Evolutionary conservation across 2,888 invertebrate species (phyloP).

Genomic region (Choristoneura rosaceana): DNA sequence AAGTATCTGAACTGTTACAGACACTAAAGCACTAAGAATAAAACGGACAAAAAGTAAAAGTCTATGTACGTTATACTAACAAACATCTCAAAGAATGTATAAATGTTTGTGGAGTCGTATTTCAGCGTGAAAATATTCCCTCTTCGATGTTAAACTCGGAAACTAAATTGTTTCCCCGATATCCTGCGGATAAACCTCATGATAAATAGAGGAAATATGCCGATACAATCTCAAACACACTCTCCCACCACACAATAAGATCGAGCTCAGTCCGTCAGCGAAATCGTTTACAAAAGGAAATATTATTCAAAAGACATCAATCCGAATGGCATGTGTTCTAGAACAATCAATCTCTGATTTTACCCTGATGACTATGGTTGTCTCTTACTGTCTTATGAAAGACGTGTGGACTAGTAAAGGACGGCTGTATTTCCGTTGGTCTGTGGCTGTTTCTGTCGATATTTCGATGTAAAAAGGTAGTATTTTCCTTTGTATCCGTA

Average conservation of each 20-base stretch:
- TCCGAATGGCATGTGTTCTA: slow-evolving; percentile 40
- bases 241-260: neutral
- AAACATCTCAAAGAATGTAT: too few species aligned
- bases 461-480: slow-evolving; percentile 19
- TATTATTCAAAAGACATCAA: slow-evolving; percentile 42
- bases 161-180: slow-evolving; percentile 41
- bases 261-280: neutral
- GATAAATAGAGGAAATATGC: slow-evolving; percentile 36
- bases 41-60: too few species aligned
- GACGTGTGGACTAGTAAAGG: slow-evolving; percentile 6
- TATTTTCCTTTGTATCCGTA: slow-evolving; percentile 14
- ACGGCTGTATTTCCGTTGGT: slow-evolving; percentile 19
- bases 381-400: slow-evolving; percentile 15
- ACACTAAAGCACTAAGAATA: too few species aligned
- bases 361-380: slow-evolving; percentile 31
- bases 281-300: slow-evolving; percentile 37
- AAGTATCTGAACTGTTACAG: too few species aligned
- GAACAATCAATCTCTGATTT: slow-evolving; percentile 43
- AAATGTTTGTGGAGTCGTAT: neutral
- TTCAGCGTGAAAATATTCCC: slow-evolving; percentile 23
- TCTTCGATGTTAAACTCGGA: slow-evolving; percentile 28
- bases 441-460: slow-evolving; percentile 20
- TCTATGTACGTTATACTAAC: too few species aligned
- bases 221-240: neutral
- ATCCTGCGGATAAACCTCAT: slow-evolving; percentile 33